These are phyloP conservation scores for Protomyctophum bolini DNA, from an alignment of 2,113 vertebrate genomes.

Conservation along the genomic window DNA sequence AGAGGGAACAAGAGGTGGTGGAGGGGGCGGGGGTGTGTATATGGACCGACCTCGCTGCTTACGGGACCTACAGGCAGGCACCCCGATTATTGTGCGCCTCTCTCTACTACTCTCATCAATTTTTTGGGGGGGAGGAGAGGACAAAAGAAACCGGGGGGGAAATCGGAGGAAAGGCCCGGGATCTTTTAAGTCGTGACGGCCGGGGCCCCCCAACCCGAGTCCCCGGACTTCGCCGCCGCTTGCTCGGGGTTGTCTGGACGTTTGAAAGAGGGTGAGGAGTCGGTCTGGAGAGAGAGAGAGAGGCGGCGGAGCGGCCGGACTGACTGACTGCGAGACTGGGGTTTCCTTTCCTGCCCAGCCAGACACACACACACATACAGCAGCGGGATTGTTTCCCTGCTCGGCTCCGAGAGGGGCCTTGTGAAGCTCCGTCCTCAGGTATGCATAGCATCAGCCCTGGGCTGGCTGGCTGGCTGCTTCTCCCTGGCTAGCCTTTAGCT, in stretches of 20 bases:
- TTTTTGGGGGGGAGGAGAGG: constrained; percentile 77
- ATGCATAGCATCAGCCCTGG: constrained; percentile 36
- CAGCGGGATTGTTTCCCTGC: constrained; percentile 75
- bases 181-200: constrained; percentile 68
- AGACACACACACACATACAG: constrained; percentile 34
- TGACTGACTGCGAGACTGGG: constrained; percentile 71
- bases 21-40: constrained; percentile 68
- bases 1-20: constrained; percentile 58
- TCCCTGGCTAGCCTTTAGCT: constrained; percentile 28
- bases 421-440: constrained; percentile 71
- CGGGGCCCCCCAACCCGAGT: constrained; percentile 72
- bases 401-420: constrained; percentile 73
- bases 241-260: constrained; percentile 72
- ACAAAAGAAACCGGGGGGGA: constrained; percentile 72
- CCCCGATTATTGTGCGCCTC: constrained; percentile 76
- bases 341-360: constrained; percentile 74
- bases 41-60: constrained; percentile 77
- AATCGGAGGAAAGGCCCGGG: constrained; percentile 70
- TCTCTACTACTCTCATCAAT: constrained; percentile 64
- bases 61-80: constrained; percentile 78
- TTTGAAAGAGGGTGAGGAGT: constrained; percentile 50
- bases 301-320: constrained; percentile 70
- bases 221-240: constrained; percentile 72
- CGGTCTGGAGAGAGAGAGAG: no score
- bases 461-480: constrained; percentile 51